Base-by-base conservation (phyloP, 2,113 vertebrate species). In the Chaenogobius annularis region DNA sequence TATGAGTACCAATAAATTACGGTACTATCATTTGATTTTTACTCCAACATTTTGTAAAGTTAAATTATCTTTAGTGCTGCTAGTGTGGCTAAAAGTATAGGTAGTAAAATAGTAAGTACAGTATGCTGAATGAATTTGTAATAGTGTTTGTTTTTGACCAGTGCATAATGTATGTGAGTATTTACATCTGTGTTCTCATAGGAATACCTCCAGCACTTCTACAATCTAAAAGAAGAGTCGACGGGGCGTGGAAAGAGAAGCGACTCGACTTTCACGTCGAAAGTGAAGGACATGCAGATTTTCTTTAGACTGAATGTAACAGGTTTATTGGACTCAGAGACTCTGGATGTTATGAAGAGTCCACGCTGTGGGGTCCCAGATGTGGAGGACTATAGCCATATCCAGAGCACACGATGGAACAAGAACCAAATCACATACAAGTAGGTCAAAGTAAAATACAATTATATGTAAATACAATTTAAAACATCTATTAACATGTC, bases 301-400 rank as follows among this genome's bases (percentile, higher is more conserved):
- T 94, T 94, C 79, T 93, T 94, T 54, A 82, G 90, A 22, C 90
- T 94, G 20, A 90, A 92, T 65, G 75, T 72, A n/a, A 92, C 93
- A 0, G 94, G 94, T 3, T 64, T 1, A 6, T 70, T 93, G 48
- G 86, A 93, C 74, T 26, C 75, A 0, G 83, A 88, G 8, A 94
- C 93, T 0, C 61, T 93, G 37, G 78, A 85, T 50, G 66, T 89
- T 37, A 94, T 94, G 88, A 86, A 58, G 35, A 89, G 52, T 10
- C 92, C 92, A 15, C 87, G 92, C 7, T 94, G 93, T 75, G 94
- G 93, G 0, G 89, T 93, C 31, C 86, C 94, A 37, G 93, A 94
- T 54, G 77, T 92, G 72, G 83, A 92, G 61, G 89, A 94, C 23
- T 93, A 91, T 68, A 88, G 79, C 65, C 77, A 86, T 72, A 74